Percentiles rank a stretch among this genome's conserved stretches.
phyloP scores from a whole-genome alignment of 2,888 invertebrate species.

The Philereme vetulata region DNA sequence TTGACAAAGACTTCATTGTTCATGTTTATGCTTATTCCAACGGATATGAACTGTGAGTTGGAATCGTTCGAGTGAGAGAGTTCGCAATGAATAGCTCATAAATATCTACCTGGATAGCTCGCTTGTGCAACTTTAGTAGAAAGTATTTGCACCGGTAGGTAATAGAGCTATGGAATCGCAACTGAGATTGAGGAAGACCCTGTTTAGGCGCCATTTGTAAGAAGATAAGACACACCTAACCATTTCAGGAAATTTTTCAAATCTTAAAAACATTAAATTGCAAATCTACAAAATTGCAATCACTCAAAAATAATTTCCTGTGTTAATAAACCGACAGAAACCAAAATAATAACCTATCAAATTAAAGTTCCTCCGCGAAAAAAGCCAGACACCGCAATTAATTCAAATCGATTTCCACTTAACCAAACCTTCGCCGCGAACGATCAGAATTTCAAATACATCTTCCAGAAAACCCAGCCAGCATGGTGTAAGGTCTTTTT shows the following conservation, averaged over 20 bases:
- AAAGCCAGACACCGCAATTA: conserved; percentile 69
- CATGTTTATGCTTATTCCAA: conserved; percentile 42
- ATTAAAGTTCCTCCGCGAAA: conserved; percentile 72
- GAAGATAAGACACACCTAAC: background rate
- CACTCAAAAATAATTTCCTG: conserved; percentile 18
- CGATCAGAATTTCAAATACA: conserved; percentile 81
- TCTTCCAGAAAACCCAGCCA: conserved; percentile 71
- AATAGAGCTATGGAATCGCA: background rate
- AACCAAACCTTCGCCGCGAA: conserved; percentile 67
- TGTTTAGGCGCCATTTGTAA: background rate
- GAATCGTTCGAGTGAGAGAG: conserved; percentile 20
- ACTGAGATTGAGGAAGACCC: background rate
- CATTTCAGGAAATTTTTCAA: no score
- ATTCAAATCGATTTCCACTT: conserved; percentile 82
- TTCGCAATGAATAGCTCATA: conserved; percentile 16
- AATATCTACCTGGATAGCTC: background rate
- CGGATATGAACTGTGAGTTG: conserved; percentile 21
- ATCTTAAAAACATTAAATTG: background rate
- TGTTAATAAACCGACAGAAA: conserved; percentile 35
- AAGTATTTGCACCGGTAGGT: background rate
- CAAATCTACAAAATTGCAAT: background rate
- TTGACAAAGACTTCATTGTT: conserved; percentile 48
- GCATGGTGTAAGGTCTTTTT: conserved; percentile 80
- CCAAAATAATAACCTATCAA: conserved; percentile 63
- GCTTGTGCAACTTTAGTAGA: conserved; percentile 5